Evolutionary conservation across 2,888 invertebrate genomes (phyloP).

Genomic region (Podabrus alpinus): DNA sequence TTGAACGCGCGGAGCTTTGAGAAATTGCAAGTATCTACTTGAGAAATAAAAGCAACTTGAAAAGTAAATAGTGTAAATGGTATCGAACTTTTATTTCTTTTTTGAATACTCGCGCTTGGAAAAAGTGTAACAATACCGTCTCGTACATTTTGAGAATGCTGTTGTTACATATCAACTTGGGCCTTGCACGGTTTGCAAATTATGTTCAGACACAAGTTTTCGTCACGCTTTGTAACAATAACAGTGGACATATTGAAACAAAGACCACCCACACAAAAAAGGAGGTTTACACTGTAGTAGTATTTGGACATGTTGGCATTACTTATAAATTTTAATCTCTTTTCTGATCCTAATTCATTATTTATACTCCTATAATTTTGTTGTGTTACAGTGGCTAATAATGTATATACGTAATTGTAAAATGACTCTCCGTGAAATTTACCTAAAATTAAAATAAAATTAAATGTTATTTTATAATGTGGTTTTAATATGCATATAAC

Average conservation of each 20-base stretch:
- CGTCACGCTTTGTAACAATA: constrained; percentile 24
- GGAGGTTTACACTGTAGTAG: constrained; percentile 11
- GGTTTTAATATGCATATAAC: too few relatives aligned
- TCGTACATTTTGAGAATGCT: constrained; percentile 22
- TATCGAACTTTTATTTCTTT: neutral
- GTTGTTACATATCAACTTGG: constrained; percentile 15
- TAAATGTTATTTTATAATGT: too few relatives aligned
- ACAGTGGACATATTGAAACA: constrained; percentile 26
- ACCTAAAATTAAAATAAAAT: neutral
- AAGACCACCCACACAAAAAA: constrained; percentile 28
- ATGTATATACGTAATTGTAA: neutral
- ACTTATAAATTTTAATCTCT: neutral
- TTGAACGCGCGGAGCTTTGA: neutral
- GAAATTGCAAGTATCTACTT: neutral
- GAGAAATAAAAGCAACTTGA: neutral
- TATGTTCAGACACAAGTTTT: constrained; percentile 24
- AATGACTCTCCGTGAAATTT: neutral
- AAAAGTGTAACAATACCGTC: constrained; percentile 27
- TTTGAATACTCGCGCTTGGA: neutral
- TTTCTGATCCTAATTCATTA: constrained; percentile 3
- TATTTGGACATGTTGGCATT: neutral
- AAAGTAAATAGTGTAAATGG: neutral
- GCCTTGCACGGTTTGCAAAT: constrained; percentile 22
- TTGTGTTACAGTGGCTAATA: neutral
- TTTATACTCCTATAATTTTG: neutral